Evolutionary conservation across 2,888 invertebrate genomes (phyloP).

Genomic region (Magallana nippona): DNA sequence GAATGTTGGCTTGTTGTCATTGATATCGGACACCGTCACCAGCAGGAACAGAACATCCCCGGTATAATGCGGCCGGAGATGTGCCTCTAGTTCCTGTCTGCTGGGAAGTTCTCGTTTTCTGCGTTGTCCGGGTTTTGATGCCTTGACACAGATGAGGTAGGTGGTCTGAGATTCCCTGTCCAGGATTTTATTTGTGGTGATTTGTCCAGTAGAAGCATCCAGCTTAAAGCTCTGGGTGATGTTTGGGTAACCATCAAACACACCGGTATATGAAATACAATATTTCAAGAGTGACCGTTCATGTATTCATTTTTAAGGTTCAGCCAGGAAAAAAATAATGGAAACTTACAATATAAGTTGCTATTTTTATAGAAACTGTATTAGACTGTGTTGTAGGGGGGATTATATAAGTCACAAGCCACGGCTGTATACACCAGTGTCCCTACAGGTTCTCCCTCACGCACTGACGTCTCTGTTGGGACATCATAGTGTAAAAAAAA

Average conservation of each 20-base stretch:
- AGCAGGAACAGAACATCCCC: constrained; percentile 59
- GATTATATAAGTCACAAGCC: constrained; percentile 67
- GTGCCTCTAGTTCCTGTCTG: constrained; percentile 1
- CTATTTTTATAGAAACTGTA: constrained; percentile 49
- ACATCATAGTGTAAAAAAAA: constrained; percentile 56
- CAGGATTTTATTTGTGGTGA: constrained; percentile 81
- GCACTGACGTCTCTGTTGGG: constrained; percentile 49
- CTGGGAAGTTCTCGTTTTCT: constrained; percentile 54
- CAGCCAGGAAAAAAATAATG: no score
- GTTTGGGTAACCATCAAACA: constrained; percentile 23
- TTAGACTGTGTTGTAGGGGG: constrained; percentile 50
- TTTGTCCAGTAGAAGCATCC: constrained; percentile 54
- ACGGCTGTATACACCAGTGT: constrained; percentile 54
- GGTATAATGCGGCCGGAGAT: constrained; percentile 46
- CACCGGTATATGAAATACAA: not conserved
- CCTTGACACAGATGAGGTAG: constrained; percentile 86
- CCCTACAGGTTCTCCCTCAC: constrained; percentile 51
- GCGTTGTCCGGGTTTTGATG: constrained; percentile 85
- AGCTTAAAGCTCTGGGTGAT: constrained; percentile 49
- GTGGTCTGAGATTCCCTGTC: constrained; percentile 87
- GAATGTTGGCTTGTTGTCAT: constrained; percentile 70
- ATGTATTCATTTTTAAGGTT: not conserved
- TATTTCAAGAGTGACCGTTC: not conserved
- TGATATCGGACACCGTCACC: constrained; percentile 63
- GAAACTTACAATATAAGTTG: constrained; percentile 50